These are phyloP conservation scores for Damaliscus lunatus DNA, from an alignment of 2,113 vertebrate genomes.

Conservation along the genomic window DNA sequence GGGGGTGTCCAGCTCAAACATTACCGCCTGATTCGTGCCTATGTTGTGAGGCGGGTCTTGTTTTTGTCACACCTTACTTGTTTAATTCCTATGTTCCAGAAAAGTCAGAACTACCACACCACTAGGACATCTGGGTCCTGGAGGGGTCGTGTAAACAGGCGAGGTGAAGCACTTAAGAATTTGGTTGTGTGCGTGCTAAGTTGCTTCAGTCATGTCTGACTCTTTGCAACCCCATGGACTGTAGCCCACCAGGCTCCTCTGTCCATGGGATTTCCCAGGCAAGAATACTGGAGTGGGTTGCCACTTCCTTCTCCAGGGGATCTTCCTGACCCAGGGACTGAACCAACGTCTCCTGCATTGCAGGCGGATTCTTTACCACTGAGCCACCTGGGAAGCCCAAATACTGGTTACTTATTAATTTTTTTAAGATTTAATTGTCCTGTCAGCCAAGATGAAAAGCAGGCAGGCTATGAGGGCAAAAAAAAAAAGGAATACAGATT, in stretches of 20 bases:
- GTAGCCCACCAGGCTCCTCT: neutral
- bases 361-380: neutral
- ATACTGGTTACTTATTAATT: neutral
- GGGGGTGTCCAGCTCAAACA: neutral
- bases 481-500: neutral
- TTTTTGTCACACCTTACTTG: neutral
- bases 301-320: neutral
- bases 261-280: neutral
- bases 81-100: neutral
- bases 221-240: neutral
- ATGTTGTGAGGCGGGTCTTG: neutral
- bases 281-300: neutral
- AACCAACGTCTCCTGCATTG: neutral
- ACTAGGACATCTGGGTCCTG: neutral
- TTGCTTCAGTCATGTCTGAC: neutral
- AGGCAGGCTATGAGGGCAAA: neutral
- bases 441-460: neutral
- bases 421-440: neutral
- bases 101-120: neutral
- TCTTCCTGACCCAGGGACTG: neutral
- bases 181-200: neutral
- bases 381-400: neutral
- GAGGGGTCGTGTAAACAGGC: neutral
- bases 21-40: neutral
- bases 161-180: neutral